Conservation (phyloP, 2,797 vertebrate species). For the Pterois miles region DNA sequence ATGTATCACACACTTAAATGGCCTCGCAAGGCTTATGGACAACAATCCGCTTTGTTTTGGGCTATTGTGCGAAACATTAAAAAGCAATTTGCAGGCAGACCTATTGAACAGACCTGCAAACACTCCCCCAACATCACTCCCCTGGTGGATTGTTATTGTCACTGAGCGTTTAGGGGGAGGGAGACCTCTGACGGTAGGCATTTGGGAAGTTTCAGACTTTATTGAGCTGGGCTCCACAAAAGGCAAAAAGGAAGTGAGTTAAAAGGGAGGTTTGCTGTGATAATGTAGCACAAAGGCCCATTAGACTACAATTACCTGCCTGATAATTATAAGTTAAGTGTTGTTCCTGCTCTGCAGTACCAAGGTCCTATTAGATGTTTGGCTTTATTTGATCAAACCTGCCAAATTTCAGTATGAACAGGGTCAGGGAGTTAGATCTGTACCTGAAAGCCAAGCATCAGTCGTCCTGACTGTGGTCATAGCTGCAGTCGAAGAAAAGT, state of each 20-base stretch:
- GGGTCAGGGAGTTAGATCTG: background rate
- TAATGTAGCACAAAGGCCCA: constrained; percentile 17
- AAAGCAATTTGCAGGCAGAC: constrained; percentile 86
- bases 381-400: background rate
- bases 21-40: constrained; percentile 88
- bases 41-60: constrained; percentile 89
- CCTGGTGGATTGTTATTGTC: constrained; percentile 80
- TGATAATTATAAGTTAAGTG: background rate
- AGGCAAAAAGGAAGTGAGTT: constrained; percentile 56
- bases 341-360: background rate
- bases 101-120: constrained; percentile 74
- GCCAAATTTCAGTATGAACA: background rate
- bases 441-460: background rate
- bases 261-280: constrained; percentile 38
- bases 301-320: background rate
- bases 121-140: constrained; percentile 70
- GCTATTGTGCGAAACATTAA: constrained; percentile 85
- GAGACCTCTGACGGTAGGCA: constrained; percentile 50
- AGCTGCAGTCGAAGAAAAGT: background rate
- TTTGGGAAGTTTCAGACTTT: constrained; percentile 69
- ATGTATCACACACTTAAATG: constrained; percentile 93
- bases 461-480: background rate
- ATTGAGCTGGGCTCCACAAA: constrained; percentile 69
- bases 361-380: background rate
- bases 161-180: constrained; percentile 62